A percentile compares a stretch with the other conserved stretches of the same genome.
These are phyloP conservation scores for Pseudomyrmex pallidus DNA, from an alignment of 1,140 invertebrate genomes.

Conservation along the genomic window DNA sequence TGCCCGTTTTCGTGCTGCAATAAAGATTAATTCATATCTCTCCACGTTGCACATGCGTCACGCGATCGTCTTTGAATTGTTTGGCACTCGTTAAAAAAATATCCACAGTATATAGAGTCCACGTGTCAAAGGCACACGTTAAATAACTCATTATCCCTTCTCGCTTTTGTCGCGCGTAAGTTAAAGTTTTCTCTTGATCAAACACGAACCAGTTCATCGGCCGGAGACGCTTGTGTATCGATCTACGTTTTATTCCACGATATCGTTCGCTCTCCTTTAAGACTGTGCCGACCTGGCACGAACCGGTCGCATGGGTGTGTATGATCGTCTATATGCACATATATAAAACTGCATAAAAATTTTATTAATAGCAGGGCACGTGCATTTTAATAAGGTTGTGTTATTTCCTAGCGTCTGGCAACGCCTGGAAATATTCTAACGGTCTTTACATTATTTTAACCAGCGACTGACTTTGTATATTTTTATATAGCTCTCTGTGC, in stretches of 20 bases:
- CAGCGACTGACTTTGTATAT: too few species aligned
- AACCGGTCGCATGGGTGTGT: slow-evolving; percentile 28
- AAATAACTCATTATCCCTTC: too few species aligned
- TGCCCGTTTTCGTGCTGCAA: background rate
- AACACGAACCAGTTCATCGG: slow-evolving; percentile 35
- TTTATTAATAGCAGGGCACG: slow-evolving; percentile 22
- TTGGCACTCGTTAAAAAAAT: background rate
- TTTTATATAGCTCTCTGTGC: too few species aligned
- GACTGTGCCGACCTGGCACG: slow-evolving; percentile 36
- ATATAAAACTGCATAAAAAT: slow-evolving; percentile 28
- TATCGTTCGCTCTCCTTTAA: slow-evolving; percentile 54
- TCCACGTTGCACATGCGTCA: background rate
- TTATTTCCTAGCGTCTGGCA: slow-evolving; percentile 3
- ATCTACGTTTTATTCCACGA: slow-evolving; percentile 26
- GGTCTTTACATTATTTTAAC: too few species aligned
- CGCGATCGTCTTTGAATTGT: too few species aligned
- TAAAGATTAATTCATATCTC: background rate
- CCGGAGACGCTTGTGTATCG: slow-evolving; percentile 33
- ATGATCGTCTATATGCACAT: too few species aligned
- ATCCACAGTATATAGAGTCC: too few species aligned
- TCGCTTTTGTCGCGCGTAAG: too few species aligned
- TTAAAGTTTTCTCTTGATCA: slow-evolving; percentile 1
- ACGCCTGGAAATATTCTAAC: background rate
- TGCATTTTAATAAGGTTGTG: slow-evolving; percentile 32
- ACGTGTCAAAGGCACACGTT: too few species aligned